Conservation (phyloP, 2,113 vertebrate species). For the Chloropsis cyanopogon region DNA sequence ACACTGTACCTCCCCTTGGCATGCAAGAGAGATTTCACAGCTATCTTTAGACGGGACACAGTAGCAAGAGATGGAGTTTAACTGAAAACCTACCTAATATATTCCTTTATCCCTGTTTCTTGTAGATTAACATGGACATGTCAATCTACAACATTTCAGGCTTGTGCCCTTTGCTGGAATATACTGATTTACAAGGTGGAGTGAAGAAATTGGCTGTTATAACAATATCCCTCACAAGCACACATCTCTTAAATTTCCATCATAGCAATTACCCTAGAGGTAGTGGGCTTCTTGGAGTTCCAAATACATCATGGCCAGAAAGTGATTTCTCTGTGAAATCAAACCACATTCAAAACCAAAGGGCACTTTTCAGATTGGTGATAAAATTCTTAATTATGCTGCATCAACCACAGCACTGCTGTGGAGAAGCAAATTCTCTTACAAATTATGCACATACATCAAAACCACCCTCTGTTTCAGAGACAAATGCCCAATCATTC, state of each 20-base stretch:
- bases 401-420: not conserved
- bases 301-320: not conserved
- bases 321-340: not conserved
- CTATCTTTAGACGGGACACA: not conserved
- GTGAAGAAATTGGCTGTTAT: not conserved
- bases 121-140: not conserved
- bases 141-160: not conserved
- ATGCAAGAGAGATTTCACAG: not conserved
- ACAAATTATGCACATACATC: conserved; percentile 56
- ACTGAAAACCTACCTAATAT: not conserved
- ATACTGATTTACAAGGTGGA: not conserved
- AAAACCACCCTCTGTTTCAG: conserved; percentile 51
- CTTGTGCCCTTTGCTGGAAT: not conserved
- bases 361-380: not conserved
- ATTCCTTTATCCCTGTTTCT: not conserved
- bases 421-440: conserved; percentile 28
- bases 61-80: not conserved
- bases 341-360: not conserved
- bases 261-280: not conserved
- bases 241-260: not conserved
- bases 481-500: conserved; percentile 57
- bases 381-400: conserved; percentile 53
- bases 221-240: not conserved
- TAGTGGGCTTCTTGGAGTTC: not conserved
- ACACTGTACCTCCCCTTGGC: not conserved